These are phyloP conservation scores for Panzeria rudis DNA, from an alignment of 2,888 invertebrate species.

Conservation along the genomic window DNA sequence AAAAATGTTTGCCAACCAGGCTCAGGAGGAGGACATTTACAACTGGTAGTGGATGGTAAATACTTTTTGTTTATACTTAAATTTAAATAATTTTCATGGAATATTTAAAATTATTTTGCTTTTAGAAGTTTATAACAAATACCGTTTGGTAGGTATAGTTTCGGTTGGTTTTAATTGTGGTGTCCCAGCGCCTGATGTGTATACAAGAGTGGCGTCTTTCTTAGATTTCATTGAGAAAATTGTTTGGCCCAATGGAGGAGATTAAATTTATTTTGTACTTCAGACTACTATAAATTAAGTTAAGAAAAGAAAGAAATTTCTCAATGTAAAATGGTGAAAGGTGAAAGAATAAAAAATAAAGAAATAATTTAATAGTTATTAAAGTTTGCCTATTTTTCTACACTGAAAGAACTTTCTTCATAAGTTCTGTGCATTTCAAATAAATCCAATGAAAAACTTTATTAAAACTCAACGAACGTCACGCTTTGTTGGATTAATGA, in stretches of 20 bases:
- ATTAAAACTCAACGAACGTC: too few species aligned
- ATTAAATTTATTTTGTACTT: constrained; percentile 33
- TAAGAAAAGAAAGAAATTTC: not conserved
- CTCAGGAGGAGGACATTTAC: constrained; percentile 81
- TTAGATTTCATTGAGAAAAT: constrained; percentile 80
- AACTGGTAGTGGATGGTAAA: constrained; percentile 74
- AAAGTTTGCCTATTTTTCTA: not conserved
- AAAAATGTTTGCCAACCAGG: constrained; percentile 81
- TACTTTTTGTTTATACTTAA: too few species aligned
- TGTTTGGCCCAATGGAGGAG: constrained; percentile 78
- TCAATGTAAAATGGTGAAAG: not conserved
- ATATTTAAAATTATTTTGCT: not conserved
- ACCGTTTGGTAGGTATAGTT: constrained; percentile 79
- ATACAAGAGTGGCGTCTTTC: constrained; percentile 80
- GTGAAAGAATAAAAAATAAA: too few species aligned
- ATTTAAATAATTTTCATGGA: not conserved
- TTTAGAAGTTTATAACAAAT: constrained; percentile 71
- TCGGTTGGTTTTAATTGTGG: constrained; percentile 80
- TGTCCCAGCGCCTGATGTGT: constrained; percentile 79
- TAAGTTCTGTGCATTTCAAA: too few species aligned
- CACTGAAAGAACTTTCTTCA: too few species aligned
- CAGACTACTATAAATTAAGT: not conserved
- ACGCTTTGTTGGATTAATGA: too few species aligned
- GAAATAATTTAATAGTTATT: not conserved
- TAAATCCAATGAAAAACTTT: too few species aligned